Base-by-base conservation (phyloP, 1,140 invertebrate species). In the Macrocentrus cingulum region DNA sequence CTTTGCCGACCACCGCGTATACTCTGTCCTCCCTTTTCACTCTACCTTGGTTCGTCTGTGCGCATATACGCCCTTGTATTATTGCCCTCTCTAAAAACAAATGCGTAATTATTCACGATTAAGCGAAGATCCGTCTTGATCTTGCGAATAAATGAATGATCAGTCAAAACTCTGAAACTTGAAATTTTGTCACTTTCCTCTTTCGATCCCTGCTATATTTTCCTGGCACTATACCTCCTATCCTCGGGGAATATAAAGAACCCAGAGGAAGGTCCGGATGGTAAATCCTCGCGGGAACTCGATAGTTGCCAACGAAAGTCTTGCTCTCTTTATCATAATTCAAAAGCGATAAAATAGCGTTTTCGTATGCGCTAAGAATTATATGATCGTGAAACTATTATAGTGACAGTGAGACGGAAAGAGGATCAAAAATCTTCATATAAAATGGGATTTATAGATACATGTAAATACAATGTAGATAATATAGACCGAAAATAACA, bases 1-100 rank as follows among this genome's bases (percentile, higher is more conserved):
- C 34, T 29, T 23, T 44, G 37, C 48, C 45, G 34, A 39, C 56
- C 50, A 23, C 22, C 51, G n/a, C n/a, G n/a, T n/a, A n/a, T n/a
- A 53, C 29, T 41, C 42, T 49, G 29, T 36, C 6, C 56, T 56
- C 39, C n/a, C 19, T 46, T 51, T 56, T 39, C 52, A 42, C 44
- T 29, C 56, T 34, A 53, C 57, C 49, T 39, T 48, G 34, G 42
- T 18, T 42, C 23, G 23, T 23, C 37, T 42, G 7, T 29, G 8
- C 18, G 18, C 1, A 7, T 16, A 1, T 11, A 11, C 13, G 6
- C 18, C 6, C 49, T 20, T 15, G 18, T 51, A 29, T 37, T 51
- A n/a, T n/a, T n/a, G n/a, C n/a, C n/a, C n/a, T n/a, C n/a, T n/a
- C n/a, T n/a, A n/a, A n/a, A n/a, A n/a, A n/a, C n/a, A n/a, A n/a